Base-by-base conservation (phyloP, 2,888 invertebrate species). In the Drosophila paracracens region DNA sequence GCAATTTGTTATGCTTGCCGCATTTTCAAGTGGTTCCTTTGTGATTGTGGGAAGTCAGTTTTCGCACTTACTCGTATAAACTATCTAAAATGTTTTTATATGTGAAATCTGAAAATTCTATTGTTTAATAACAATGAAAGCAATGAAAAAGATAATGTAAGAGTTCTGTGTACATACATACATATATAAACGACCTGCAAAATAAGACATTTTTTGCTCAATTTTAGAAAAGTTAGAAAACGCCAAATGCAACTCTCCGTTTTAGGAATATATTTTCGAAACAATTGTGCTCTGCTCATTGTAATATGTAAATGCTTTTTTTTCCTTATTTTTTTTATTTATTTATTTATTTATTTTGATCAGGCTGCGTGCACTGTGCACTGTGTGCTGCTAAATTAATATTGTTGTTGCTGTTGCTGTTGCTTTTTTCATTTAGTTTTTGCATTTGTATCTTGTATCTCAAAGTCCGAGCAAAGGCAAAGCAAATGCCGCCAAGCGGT, bases 401-500 rank as follows among this genome's bases (percentile, higher is more conserved):
- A 56, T 57, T 65, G 46, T 27, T 31, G 21, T 10, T 53, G 21
- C 10, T 53, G 1, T 27, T 36, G 33, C 1, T 36, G 16, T 10
- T 25, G 25, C 4, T 38, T n/a, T 56, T 16, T 54, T 7, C 10
- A 31, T 56, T 40, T 64, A 7, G 29, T n/a, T 77, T 78, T 75
- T 72, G 62, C 75, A 74, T 74, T 79, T 59, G 56, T 78, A 63
- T 69, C 53, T 79, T 59, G 54, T 78, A 65, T 69, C 54, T 69
- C 54, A 69, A 80, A 74, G 71, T 76, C 57, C 53, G 59, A 60
- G 62, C 59, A 48, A 74, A 74, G 56, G 60, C 70, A 80, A 76
- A 65, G 61, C 52, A 64, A 86, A 85, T 74, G 82, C 72, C 72
- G 81, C 83, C 75, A 63, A 77, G 62, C 74, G 57, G 35, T 75